Evolutionary conservation across 2,797 vertebrate genomes (phyloP).

Genomic region (Podargus strigoides): DNA sequence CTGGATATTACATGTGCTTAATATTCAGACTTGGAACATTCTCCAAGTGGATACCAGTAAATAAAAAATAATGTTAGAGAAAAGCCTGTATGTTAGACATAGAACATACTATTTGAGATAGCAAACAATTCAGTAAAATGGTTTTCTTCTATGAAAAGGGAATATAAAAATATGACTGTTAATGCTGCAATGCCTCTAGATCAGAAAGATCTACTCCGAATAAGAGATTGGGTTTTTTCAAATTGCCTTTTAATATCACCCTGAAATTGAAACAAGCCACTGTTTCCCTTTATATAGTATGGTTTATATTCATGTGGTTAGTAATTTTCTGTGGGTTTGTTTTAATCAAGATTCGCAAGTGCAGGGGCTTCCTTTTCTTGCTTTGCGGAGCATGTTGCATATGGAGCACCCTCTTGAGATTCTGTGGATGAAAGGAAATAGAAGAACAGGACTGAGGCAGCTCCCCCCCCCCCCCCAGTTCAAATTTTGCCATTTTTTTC

Average conservation of each 20-base stretch:
- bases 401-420: background rate
- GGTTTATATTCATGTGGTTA: background rate
- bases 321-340: background rate
- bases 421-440: background rate
- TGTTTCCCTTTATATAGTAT: background rate
- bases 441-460: background rate
- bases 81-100: background rate
- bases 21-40: conserved; percentile 27
- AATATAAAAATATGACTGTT: background rate
- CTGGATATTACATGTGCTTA: background rate
- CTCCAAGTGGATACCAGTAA: background rate
- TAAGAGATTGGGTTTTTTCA: background rate
- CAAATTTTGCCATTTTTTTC: background rate
- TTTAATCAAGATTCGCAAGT: background rate
- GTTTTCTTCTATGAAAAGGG: background rate
- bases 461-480: background rate
- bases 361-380: background rate
- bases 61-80: background rate
- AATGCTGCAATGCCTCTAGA: background rate
- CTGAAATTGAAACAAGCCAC: background rate
- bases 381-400: background rate
- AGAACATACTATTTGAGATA: background rate
- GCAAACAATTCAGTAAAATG: background rate
- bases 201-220: background rate
- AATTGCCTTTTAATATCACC: background rate